phyloP scores from a whole-genome alignment of 2,888 invertebrate genomes.

The Strigamia maritima region DNA sequence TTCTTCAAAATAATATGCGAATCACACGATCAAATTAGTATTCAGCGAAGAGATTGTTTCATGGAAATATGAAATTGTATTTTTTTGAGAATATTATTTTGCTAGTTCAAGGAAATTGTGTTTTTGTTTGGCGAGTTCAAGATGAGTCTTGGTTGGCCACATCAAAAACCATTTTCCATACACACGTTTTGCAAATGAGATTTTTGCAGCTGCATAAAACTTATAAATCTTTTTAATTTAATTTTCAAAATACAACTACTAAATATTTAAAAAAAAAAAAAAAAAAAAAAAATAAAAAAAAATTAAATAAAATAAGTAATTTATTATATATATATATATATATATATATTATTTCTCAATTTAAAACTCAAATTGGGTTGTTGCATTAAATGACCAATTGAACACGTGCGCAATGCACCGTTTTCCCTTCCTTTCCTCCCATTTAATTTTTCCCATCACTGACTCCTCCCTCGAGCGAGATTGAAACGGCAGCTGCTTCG shows the following conservation, averaged over 20 bases:
- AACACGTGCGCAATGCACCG: conserved; percentile 8
- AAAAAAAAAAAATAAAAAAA: not conserved
- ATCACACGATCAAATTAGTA: not conserved
- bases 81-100: not conserved
- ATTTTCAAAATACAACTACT: too few species aligned
- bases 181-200: too few species aligned
- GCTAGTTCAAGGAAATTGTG: not conserved
- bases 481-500: conserved; percentile 22
- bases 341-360: not conserved
- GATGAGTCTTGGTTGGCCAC: too few species aligned
- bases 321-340: not conserved
- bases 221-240: too few species aligned
- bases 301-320: not conserved
- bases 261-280: too few species aligned
- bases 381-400: conserved; percentile 21
- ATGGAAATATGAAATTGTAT: too few species aligned
- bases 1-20: not conserved
- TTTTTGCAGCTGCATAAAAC: too few species aligned
- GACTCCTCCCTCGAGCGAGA: conserved; percentile 34
- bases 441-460: conserved; percentile 12
- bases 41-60: not conserved
- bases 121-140: too few species aligned
- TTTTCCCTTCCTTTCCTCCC: not conserved
- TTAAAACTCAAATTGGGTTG: not conserved
- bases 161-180: too few species aligned